phyloP scores from a whole-genome alignment of 2,888 invertebrate genomes.

The Euclidia mi region DNA sequence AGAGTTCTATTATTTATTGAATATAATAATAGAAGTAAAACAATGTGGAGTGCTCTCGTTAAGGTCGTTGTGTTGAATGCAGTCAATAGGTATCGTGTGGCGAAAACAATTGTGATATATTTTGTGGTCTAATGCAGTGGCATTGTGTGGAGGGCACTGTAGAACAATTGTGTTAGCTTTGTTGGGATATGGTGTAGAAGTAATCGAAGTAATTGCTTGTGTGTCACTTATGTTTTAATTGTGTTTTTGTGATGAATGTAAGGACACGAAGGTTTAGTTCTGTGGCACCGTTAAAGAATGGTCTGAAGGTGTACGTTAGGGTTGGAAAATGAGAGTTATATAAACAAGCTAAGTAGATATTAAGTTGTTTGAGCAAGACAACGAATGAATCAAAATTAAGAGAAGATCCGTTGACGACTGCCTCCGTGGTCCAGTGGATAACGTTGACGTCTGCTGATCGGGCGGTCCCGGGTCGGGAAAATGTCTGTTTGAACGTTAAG shows the following conservation, averaged over 20 bases:
- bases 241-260: slow-evolving; percentile 4
- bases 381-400: no score
- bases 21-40: slow-evolving; percentile 50
- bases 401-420: no score
- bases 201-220: slow-evolving; percentile 52
- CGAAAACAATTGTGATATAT: slow-evolving; percentile 36
- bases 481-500: no score
- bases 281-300: no score
- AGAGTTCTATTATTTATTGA: slow-evolving; percentile 38
- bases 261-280: background rate
- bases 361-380: no score
- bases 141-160: slow-evolving; percentile 23
- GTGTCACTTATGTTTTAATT: slow-evolving; percentile 46
- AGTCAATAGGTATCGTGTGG: slow-evolving; percentile 63
- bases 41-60: slow-evolving; percentile 48
- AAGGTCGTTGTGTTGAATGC: slow-evolving; percentile 40
- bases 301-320: no score
- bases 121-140: slow-evolving; percentile 36
- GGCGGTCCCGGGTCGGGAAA: no score
- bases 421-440: no score
- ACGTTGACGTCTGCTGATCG: no score
- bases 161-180: slow-evolving; percentile 45
- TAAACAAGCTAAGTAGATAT: no score
- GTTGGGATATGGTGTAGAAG: slow-evolving; percentile 41
- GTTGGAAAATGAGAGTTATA: no score